Evolutionary conservation across 1,140 invertebrate genomes (phyloP).

Genomic region (Myzus persicae): DNA sequence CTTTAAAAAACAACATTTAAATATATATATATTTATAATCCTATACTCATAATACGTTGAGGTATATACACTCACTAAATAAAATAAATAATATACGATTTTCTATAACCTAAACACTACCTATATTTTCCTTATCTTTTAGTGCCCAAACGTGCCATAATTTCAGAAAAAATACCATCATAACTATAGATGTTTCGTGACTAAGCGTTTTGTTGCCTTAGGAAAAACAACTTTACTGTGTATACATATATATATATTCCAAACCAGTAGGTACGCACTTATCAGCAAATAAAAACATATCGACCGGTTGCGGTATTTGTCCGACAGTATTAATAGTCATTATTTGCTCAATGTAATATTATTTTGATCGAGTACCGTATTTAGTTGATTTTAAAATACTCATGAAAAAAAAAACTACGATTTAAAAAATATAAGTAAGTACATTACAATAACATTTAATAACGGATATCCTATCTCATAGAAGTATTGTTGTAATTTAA

Average conservation of each 20-base stretch:
- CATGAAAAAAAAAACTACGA: neutral
- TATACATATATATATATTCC: neutral
- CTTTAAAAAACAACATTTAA: no score
- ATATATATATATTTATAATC: no score
- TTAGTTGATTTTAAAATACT: neutral
- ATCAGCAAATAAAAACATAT: constrained; percentile 9
- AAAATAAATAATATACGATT: neutral
- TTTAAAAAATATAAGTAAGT: neutral
- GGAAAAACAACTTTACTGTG: neutral
- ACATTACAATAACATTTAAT: neutral
- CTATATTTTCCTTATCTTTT: constrained; percentile 20
- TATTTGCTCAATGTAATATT: neutral
- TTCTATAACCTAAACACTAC: neutral
- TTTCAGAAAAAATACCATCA: neutral
- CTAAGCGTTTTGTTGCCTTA: neutral
- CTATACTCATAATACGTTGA: no score
- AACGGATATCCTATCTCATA: neutral
- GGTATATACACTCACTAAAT: no score
- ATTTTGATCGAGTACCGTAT: neutral
- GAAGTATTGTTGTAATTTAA: neutral
- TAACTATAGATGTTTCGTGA: constrained; percentile 8
- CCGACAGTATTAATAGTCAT: neutral
- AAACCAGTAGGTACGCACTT: neutral
- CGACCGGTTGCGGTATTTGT: neutral
- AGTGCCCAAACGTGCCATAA: neutral